These are phyloP conservation scores for Pseudochromis fuscus DNA, from an alignment of 2,797 vertebrate species.

Conservation along the genomic window DNA sequence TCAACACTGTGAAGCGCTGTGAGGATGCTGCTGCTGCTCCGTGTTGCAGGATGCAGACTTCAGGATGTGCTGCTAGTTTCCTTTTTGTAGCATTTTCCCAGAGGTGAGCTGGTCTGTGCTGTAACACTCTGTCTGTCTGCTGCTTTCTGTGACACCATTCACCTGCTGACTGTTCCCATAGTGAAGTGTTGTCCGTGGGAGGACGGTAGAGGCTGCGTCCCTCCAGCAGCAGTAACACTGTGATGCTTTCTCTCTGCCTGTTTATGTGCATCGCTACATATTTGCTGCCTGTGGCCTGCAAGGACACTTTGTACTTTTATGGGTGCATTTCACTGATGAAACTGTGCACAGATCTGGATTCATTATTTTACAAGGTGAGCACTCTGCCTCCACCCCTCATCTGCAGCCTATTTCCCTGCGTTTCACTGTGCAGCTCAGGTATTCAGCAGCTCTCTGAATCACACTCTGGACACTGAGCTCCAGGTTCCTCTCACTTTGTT, in stretches of 20 bases:
- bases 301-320: slow-evolving; percentile 24
- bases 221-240: too few species aligned
- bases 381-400: slow-evolving; percentile 14
- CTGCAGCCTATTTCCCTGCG: slow-evolving; percentile 27
- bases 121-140: slow-evolving; percentile 3
- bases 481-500: background rate
- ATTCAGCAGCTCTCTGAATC: slow-evolving; percentile 20
- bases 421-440: background rate
- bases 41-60: too few species aligned
- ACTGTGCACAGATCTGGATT: slow-evolving; percentile 3
- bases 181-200: slow-evolving; percentile 11
- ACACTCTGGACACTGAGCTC: background rate
- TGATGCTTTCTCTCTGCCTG: background rate
- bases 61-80: too few species aligned
- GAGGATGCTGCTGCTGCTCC: slow-evolving; percentile 13
- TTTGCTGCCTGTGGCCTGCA: background rate
- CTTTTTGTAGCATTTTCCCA: slow-evolving; percentile 21
- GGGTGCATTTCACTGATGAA: slow-evolving; percentile 28
- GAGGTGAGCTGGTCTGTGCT: slow-evolving; percentile 25
- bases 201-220: too few species aligned
- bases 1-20: slow-evolving; percentile 18
- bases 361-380: slow-evolving; percentile 21
- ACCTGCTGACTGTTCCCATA: background rate
- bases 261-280: slow-evolving; percentile 7
- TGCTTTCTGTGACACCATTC: slow-evolving; percentile 17